Conservation (phyloP, 35 echinoderm and acorn worm species). For the Apostichopus californicus region DNA sequence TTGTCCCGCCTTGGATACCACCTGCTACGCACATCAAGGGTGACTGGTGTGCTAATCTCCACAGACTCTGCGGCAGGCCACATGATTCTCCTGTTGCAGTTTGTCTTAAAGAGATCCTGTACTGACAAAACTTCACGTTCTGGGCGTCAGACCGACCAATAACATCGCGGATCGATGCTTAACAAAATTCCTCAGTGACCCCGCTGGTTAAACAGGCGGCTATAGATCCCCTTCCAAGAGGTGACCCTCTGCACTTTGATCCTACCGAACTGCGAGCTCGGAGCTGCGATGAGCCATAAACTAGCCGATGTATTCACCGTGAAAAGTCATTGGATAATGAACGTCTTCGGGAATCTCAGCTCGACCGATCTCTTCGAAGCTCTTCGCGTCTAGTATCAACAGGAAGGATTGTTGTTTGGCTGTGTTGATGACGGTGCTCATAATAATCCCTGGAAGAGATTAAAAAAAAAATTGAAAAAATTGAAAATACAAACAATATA, state of each 20-base stretch:
- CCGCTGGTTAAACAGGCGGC: too few species aligned
- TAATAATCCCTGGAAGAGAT: constrained; percentile 75
- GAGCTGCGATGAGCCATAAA: too few species aligned
- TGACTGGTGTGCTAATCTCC: not conserved
- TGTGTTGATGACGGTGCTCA: constrained; percentile 85
- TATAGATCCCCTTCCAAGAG: too few species aligned
- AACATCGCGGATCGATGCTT: too few species aligned
- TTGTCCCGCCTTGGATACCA: not conserved
- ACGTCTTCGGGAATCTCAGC: constrained; percentile 83
- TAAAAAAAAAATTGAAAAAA: constrained; percentile 8
- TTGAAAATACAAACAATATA: not conserved
- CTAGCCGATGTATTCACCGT: constrained; percentile 71
- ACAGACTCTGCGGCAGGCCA: not conserved
- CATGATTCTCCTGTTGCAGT: not conserved
- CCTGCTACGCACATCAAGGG: not conserved
- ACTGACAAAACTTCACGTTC: too few species aligned
- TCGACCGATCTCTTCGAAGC: constrained; percentile 77
- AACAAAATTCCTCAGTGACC: too few species aligned
- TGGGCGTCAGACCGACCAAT: too few species aligned
- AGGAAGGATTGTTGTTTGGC: constrained; percentile 75
- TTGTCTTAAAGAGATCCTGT: too few species aligned
- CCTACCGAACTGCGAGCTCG: too few species aligned
- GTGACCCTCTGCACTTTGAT: too few species aligned
- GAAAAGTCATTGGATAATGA: constrained; percentile 82
- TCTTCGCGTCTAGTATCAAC: constrained; percentile 80